phyloP scores from a whole-genome alignment of 2,797 vertebrate species.

The Zalophus californianus region DNA sequence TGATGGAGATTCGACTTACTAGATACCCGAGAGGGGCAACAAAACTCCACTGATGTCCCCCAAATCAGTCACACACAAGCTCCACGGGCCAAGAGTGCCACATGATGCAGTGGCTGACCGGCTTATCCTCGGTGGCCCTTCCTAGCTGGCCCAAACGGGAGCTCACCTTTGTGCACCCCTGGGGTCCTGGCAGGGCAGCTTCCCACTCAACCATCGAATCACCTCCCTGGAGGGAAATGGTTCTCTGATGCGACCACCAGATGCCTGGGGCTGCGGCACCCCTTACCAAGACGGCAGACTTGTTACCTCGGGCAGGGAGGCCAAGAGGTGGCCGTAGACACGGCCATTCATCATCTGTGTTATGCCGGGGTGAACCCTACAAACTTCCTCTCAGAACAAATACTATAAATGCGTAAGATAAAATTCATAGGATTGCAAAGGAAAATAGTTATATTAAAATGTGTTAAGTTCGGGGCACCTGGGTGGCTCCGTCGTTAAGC shows the following conservation, averaged over 20 bases:
- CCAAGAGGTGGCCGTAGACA: background rate
- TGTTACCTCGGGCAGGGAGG: background rate
- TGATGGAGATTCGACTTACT: background rate
- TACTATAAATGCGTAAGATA: background rate
- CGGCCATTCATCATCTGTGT: background rate
- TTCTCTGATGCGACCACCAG: background rate
- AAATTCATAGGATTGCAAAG: background rate
- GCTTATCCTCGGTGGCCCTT: background rate
- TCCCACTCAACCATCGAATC: background rate
- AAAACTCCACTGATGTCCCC: rapidly evolving
- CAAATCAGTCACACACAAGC: rapidly evolving
- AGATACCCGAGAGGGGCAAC: background rate
- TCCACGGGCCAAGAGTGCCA: background rate
- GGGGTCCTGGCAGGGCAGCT: background rate
- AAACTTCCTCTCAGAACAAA: background rate
- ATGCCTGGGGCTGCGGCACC: too few relatives aligned
- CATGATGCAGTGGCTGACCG: background rate
- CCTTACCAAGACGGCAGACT: background rate
- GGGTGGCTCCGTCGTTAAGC: background rate
- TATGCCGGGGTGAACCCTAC: background rate
- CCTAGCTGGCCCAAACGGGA: background rate
- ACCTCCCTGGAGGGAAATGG: background rate
- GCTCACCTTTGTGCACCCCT: background rate
- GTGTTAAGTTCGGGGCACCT: background rate
- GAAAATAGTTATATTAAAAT: background rate